Evolutionary conservation across 2,888 invertebrate species (phyloP).

Genomic region (Halictus quadricinctus): DNA sequence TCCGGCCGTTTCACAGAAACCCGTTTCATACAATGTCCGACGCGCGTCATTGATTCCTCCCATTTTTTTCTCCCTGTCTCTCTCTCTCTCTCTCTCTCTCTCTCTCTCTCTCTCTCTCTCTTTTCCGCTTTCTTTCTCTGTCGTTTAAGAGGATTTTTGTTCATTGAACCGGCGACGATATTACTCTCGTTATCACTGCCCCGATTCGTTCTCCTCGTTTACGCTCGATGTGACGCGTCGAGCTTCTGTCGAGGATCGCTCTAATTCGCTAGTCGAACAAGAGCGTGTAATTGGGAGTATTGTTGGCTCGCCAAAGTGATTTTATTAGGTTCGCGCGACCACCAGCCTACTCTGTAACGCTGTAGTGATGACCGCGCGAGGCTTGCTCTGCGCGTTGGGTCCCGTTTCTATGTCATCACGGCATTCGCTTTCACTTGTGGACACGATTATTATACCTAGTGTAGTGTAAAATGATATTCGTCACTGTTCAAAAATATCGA

Average conservation of each 20-base stretch:
- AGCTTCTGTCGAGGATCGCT: conserved; percentile 3
- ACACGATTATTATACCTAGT: not conserved
- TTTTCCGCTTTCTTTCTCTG: not conserved
- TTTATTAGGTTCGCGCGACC: conserved; percentile 1
- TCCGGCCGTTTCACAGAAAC: conserved; percentile 9
- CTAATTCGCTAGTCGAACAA: conserved; percentile 6
- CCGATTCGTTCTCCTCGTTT: conserved; percentile 7
- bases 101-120: not conserved
- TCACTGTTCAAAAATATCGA: not conserved
- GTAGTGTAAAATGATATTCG: not conserved
- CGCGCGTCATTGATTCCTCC: conserved; percentile 17
- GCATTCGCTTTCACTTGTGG: not conserved
- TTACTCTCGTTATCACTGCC: conserved; percentile 8
- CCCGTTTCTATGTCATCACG: not conserved
- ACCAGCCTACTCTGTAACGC: not conserved
- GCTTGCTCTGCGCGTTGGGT: not conserved
- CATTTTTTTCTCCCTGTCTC: not conserved
- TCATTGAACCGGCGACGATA: conserved; percentile 4
- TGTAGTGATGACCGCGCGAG: not conserved
- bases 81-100: not conserved
- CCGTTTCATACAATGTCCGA: conserved; percentile 12
- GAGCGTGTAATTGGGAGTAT: not conserved
- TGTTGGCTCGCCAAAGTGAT: conserved; percentile 13
- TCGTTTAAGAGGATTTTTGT: conserved; percentile 12
- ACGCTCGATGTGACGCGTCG: conserved; percentile 11